Percentiles rank a stretch among this genome's conserved stretches.
Evolutionary conservation across 2,888 invertebrate genomes (phyloP).

Genomic region (Ommatoiulus sabulosus): DNA sequence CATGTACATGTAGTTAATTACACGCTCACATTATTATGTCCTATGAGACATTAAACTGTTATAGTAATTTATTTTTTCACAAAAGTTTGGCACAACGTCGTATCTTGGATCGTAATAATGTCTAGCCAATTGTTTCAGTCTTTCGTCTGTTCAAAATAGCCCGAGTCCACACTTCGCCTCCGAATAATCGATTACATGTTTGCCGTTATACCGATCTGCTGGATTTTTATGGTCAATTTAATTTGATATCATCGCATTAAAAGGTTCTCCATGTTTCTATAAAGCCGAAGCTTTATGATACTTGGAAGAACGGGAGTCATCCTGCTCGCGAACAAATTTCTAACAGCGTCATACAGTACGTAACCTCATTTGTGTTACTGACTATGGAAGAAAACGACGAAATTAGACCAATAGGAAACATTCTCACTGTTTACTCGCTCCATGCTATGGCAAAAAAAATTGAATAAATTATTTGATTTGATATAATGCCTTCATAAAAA

Average conservation of each 20-base stretch:
- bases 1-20: too few relatives aligned
- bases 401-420: background rate
- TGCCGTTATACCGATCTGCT: background rate
- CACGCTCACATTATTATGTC: too few relatives aligned
- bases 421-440: background rate
- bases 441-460: too few relatives aligned
- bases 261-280: constrained; percentile 16
- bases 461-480: too few relatives aligned
- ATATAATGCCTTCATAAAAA: too few relatives aligned
- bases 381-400: background rate
- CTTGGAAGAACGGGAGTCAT: background rate
- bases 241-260: constrained; percentile 28
- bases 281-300: background rate
- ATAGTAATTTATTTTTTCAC: too few relatives aligned
- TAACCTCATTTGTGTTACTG: background rate
- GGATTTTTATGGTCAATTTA: constrained; percentile 26
- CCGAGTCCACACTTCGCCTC: background rate
- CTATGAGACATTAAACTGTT: too few relatives aligned
- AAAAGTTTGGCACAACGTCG: background rate
- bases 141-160: background rate
- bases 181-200: constrained; percentile 13
- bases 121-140: background rate
- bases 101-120: constrained; percentile 3
- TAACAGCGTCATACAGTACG: background rate
- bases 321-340: background rate